Percentiles rank a stretch among this genome's conserved stretches.
Conservation (phyloP, 2,888 invertebrate genomes). For the Phyllotreta cruciferae region DNA sequence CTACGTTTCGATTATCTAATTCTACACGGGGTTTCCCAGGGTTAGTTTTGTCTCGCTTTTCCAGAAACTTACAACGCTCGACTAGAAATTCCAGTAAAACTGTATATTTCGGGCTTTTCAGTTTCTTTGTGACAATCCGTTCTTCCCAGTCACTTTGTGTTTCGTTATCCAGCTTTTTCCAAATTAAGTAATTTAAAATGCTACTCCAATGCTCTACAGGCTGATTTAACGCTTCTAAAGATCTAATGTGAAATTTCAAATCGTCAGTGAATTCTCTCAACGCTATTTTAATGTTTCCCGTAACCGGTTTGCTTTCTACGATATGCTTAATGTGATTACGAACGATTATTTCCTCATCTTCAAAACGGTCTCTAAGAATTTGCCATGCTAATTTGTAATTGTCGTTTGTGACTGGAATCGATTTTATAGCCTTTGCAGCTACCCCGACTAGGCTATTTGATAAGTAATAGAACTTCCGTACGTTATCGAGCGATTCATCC, state of each 20-base stretch:
- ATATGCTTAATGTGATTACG: background rate
- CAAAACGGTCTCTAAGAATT: background rate
- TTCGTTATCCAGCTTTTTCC: too few relatives aligned
- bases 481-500: conserved; percentile 1
- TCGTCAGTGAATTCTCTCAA: conserved; percentile 4
- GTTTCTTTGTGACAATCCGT: background rate
- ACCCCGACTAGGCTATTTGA: background rate
- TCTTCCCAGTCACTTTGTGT: conserved; percentile 3
- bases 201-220: conserved; percentile 9
- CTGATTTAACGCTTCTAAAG: background rate
- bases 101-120: background rate
- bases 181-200: conserved; percentile 7
- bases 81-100: background rate
- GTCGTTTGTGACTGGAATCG: background rate
- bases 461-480: conserved; percentile 9
- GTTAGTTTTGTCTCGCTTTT: background rate
- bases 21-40: conserved; percentile 1
- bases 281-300: background rate
- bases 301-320: background rate
- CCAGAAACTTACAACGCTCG: background rate
- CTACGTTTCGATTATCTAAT: too few relatives aligned
- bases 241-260: background rate
- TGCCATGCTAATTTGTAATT: conserved; percentile 5
- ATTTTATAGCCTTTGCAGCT: background rate
- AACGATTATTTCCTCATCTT: conserved; percentile 4